phyloP scores from a whole-genome alignment of 2,888 invertebrate species.

The Drosophila colorata region DNA sequence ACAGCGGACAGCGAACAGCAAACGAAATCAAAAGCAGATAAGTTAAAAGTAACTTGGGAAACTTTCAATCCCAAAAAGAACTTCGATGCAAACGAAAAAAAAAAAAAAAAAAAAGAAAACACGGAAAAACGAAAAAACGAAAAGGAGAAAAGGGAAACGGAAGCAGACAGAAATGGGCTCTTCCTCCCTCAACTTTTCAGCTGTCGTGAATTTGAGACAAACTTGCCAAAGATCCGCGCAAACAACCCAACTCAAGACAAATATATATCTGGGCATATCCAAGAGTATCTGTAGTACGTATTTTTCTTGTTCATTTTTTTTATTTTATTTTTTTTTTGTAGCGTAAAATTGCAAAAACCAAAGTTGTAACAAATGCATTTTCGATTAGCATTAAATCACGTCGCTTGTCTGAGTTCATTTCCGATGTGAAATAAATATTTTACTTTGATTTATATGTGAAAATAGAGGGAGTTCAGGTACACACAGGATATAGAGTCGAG shows the following conservation, averaged over 20 bases:
- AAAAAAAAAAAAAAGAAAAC: neutral
- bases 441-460: conserved; percentile 63
- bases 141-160: neutral
- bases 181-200: conserved; percentile 41
- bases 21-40: conserved; percentile 65
- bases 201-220: conserved; percentile 49
- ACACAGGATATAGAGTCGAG: neutral
- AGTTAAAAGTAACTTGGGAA: conserved; percentile 56
- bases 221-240: conserved; percentile 28
- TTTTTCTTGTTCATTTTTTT: neutral
- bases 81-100: conserved; percentile 32
- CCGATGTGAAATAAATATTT: conserved; percentile 68
- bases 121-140: too few species aligned
- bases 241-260: conserved; percentile 26
- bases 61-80: conserved; percentile 52
- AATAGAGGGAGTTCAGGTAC: conserved; percentile 4
- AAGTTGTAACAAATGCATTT: conserved; percentile 73
- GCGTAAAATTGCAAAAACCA: conserved; percentile 40
- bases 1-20: conserved; percentile 14
- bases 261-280: neutral
- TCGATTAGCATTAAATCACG: conserved; percentile 77
- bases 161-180: conserved; percentile 7
- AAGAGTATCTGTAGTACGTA: conserved; percentile 8
- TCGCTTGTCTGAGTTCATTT: conserved; percentile 65
- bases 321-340: conserved; percentile 9